These are phyloP conservation scores for Chaenogobius annularis DNA, from an alignment of 2,113 vertebrate species.

Conservation along the genomic window DNA sequence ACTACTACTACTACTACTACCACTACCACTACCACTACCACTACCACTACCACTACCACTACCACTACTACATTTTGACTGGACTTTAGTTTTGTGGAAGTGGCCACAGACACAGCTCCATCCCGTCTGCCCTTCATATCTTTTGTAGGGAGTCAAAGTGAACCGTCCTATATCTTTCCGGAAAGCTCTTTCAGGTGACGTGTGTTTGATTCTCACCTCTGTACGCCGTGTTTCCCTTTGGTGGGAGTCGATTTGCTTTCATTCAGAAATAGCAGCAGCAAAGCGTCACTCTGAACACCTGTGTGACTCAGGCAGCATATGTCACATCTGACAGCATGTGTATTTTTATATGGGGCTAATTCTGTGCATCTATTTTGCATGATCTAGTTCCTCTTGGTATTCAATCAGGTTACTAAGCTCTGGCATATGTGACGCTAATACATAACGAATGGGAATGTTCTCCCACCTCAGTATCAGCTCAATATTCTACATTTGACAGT, in stretches of 20 bases:
- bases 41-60: too few relatives aligned
- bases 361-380: neutral
- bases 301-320: constrained; percentile 38
- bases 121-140: neutral
- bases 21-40: too few relatives aligned
- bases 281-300: constrained; percentile 24
- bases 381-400: constrained; percentile 31
- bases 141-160: neutral
- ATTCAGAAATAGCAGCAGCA: constrained; percentile 27
- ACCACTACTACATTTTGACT: too few relatives aligned
- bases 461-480: constrained; percentile 41
- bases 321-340: neutral
- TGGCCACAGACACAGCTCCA: neutral
- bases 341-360: constrained; percentile 4
- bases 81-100: too few relatives aligned
- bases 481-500: constrained; percentile 20
- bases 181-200: constrained; percentile 2
- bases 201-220: neutral
- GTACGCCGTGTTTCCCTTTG: constrained; percentile 8
- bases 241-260: constrained; percentile 10
- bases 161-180: neutral
- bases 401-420: constrained; percentile 25
- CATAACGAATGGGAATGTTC: constrained; percentile 36
- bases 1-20: too few relatives aligned
- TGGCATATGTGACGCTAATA: constrained; percentile 26